These are phyloP conservation scores for Malurus leucopterus DNA, from an alignment of 2,797 vertebrate genomes.

Conservation along the genomic window DNA sequence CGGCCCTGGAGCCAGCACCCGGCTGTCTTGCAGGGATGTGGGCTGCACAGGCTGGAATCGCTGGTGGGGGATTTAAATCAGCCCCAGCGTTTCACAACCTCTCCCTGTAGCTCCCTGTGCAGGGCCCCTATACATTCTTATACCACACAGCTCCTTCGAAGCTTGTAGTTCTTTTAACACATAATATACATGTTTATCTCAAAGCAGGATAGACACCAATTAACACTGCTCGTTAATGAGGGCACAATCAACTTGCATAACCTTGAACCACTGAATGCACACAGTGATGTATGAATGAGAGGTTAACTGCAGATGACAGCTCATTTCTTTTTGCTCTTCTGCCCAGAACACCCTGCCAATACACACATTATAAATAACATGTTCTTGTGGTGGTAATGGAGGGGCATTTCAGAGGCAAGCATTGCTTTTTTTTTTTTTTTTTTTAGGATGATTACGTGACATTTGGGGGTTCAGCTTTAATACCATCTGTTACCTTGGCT, in stretches of 20 bases:
- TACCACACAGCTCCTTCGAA: neutral
- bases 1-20: rapidly evolving
- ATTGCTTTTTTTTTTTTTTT: neutral
- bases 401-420: neutral
- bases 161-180: neutral
- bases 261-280: neutral
- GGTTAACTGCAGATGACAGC: conserved; percentile 49
- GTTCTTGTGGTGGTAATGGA: neutral
- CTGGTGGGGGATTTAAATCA: neutral
- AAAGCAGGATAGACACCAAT: neutral
- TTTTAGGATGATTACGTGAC: neutral
- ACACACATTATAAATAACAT: neutral
- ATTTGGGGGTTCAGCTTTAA: neutral
- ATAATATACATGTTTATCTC: neutral
- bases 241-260: conserved; percentile 32
- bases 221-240: conserved; percentile 41
- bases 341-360: neutral
- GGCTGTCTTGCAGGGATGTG: neutral
- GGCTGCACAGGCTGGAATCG: neutral
- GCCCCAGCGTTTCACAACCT: neutral
- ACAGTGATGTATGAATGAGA: neutral
- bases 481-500: neutral
- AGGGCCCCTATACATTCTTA: neutral
- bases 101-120: neutral
- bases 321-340: conserved; percentile 46